A percentile compares a stretch with the other conserved stretches of the same genome.
Conservation (phyloP, 2,888 invertebrate species). For the Leistus spinibarbis region DNA sequence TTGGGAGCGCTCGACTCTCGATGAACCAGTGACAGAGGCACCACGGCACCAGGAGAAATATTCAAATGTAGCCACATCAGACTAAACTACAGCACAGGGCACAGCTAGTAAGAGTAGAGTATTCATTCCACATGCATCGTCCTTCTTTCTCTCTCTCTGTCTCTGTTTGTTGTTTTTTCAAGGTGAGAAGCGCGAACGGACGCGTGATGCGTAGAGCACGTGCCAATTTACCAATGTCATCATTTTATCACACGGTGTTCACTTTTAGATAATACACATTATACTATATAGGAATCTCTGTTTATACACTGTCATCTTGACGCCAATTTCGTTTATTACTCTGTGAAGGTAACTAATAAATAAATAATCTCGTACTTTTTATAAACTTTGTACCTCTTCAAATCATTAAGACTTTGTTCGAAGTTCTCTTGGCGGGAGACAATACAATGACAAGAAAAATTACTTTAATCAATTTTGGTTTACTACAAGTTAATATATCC, state of each 20-base stretch:
- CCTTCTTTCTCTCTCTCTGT: neutral
- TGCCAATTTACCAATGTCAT: neutral
- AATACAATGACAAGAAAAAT: no score
- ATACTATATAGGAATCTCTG: neutral
- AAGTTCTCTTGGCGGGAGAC: no score
- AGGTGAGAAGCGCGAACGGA: neutral
- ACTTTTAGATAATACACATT: neutral
- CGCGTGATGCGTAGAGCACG: neutral
- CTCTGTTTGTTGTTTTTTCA: neutral
- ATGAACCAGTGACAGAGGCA: neutral
- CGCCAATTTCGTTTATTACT: neutral
- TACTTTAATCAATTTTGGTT: no score
- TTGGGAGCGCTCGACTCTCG: neutral
- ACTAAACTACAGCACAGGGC: no score
- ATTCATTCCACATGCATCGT: no score
- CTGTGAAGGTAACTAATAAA: neutral
- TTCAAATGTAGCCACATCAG: constrained; percentile 15
- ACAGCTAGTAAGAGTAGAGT: no score
- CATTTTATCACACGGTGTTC: neutral
- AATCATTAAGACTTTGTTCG: no score
- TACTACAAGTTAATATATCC: no score
- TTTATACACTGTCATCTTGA: neutral
- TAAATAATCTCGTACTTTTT: neutral
- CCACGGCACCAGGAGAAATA: neutral
- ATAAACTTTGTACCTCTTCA: neutral